Base-by-base conservation (phyloP, 2,113 vertebrate genomes). In the Rhea pennata region DNA sequence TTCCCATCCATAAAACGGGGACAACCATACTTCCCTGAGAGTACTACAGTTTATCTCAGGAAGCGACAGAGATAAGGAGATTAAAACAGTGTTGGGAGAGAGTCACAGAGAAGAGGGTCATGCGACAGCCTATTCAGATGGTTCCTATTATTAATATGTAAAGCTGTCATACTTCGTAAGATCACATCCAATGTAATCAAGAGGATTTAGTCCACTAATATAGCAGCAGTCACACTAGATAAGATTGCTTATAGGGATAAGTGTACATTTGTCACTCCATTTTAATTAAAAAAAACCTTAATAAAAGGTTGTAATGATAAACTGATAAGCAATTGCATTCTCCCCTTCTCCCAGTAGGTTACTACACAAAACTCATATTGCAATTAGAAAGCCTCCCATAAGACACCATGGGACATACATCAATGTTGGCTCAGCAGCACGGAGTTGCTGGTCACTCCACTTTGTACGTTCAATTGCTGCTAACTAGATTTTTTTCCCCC, bases 291-390 rank as follows among this genome's bases (percentile, higher is more conserved):
- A 96, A 85, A 85, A 85, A 65, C 53, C 89, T 97, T 97, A 97
- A 97, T 97, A 97, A 97, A 97, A 97, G 96, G 96, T 95, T 96
- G 95, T 92, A 95, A 97, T 95, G 97, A 96, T 97, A 96, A 97
- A 97, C 91, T 90, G 96, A 96, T 97, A 97, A 95, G 94, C 94
- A 97, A 95, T 84, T 93, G 92, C 64, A 1, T 92, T 90, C 90
- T 84, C 88, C 86, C 72, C 90, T 88, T 90, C 87, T 96, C 96
- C 95, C 97, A 21, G n/a, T 79, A 92, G 96, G 95, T 95, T 96
- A 81, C 95, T 48, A 19, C 36, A 62, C 89, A 88, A 91, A 97
- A 96, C 91, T 91, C 92, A 94, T 82, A 87, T 78, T 95, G 91
- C 92, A 96, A 96, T 97, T 97, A 97, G 92, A 95, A 96, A 39